phyloP scores from a whole-genome alignment of 2,888 invertebrate genomes.

The Brachypterus glaber region DNA sequence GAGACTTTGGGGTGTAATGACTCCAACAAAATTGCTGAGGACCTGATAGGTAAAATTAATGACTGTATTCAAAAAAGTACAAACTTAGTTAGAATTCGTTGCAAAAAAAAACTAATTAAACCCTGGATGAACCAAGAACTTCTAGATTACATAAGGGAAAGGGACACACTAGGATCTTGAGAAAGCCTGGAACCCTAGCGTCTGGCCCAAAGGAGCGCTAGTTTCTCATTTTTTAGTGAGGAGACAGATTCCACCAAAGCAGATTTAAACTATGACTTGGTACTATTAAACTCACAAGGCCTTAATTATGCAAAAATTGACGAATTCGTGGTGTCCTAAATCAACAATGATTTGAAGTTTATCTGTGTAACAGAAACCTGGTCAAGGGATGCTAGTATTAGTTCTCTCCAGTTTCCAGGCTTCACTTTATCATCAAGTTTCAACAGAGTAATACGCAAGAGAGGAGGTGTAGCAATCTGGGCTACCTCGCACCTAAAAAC shows the following conservation, averaged over 20 bases:
- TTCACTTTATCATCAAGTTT: too few species aligned
- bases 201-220: not conserved
- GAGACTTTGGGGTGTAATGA: too few species aligned
- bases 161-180: not conserved
- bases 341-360: not conserved
- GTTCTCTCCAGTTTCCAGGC: not conserved
- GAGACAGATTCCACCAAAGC: not conserved
- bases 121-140: too few species aligned
- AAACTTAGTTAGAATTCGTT: too few species aligned
- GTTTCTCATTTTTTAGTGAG: not conserved
- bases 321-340: not conserved
- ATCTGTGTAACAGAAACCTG: constrained; percentile 1
- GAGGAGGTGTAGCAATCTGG: too few species aligned
- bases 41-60: too few species aligned
- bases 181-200: not conserved
- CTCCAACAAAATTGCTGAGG: too few species aligned
- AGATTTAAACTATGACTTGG: not conserved
- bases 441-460: too few species aligned
- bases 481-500: too few species aligned
- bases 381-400: not conserved
- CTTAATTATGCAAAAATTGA: not conserved
- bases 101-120: too few species aligned
- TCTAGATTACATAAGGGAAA: too few species aligned
- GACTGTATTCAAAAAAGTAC: too few species aligned
- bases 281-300: not conserved